Percentiles rank a stretch among this genome's conserved stretches.
Evolutionary conservation across 2,888 invertebrate species (phyloP).

Genomic region (Microctonus hyperodae): DNA sequence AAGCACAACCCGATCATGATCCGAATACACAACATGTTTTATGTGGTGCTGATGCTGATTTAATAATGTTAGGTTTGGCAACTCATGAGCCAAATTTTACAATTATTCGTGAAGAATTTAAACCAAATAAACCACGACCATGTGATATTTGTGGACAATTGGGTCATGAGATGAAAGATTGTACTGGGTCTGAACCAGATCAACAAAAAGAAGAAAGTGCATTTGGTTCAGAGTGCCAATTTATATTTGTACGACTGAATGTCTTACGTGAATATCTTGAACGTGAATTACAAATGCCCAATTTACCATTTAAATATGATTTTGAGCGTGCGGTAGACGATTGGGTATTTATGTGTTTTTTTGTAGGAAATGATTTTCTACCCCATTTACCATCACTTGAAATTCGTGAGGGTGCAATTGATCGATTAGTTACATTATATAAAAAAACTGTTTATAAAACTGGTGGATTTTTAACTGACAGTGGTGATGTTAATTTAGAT

Average conservation of each 20-base stretch:
- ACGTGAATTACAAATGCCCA: conserved; percentile 87
- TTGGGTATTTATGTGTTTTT: conserved; percentile 99
- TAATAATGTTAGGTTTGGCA: conserved; percentile 97
- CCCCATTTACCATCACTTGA: conserved; percentile 98
- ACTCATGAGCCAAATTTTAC: conserved; percentile 99
- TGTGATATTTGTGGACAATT: conserved; percentile 94
- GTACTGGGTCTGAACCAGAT: conserved; percentile 75
- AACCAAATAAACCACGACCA: conserved; percentile 93
- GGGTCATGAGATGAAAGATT: conserved; percentile 95
- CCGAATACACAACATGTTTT: conserved; percentile 97
- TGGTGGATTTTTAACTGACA: conserved; percentile 94
- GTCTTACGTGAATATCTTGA: conserved; percentile 94
- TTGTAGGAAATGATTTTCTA: conserved; percentile 98
- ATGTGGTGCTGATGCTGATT: conserved; percentile 98
- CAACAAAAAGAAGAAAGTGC: conserved; percentile 69
- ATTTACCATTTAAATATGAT: conserved; percentile 91
- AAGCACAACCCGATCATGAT: conserved; percentile 92
- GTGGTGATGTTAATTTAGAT: conserved; percentile 91
- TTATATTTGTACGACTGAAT: conserved; percentile 91
- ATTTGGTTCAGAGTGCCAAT: conserved; percentile 80
- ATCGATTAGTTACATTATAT: conserved; percentile 89
- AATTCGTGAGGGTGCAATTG: conserved; percentile 96
- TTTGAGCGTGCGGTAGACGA: conserved; percentile 96
- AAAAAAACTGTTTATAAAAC: conserved; percentile 94
- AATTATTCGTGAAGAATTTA: conserved; percentile 98